These are phyloP conservation scores for Leucozona laternaria DNA, from an alignment of 2,888 invertebrate genomes.

Conservation along the genomic window DNA sequence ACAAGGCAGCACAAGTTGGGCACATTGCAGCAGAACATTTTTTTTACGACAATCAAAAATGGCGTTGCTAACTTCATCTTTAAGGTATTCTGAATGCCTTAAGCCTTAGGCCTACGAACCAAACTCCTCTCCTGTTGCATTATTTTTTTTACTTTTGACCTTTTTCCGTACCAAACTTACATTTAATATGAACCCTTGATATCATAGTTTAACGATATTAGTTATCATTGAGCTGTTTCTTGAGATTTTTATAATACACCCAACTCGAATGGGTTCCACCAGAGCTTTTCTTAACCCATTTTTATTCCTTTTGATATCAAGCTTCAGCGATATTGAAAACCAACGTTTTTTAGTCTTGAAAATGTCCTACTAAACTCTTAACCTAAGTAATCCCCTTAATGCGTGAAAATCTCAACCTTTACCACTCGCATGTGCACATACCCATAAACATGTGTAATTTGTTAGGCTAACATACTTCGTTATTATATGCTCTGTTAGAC, in stretches of 20 bases:
- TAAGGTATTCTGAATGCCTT: too few relatives aligned
- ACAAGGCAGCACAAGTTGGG: too few relatives aligned
- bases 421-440: conserved; percentile 18
- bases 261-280: not conserved
- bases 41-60: too few relatives aligned
- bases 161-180: too few relatives aligned
- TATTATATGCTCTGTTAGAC: conserved; percentile 42
- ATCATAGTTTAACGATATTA: not conserved
- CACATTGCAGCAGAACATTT: too few relatives aligned
- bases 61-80: too few relatives aligned
- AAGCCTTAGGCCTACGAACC: too few relatives aligned
- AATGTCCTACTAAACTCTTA: conserved; percentile 3
- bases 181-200: too few relatives aligned
- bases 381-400: conserved; percentile 27
- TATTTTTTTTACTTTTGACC: too few relatives aligned
- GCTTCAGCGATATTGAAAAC: not conserved
- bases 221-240: not conserved
- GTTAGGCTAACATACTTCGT: conserved; percentile 28
- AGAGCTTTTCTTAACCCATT: too few relatives aligned
- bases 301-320: not conserved
- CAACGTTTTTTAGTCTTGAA: not conserved
- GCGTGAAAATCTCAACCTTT: conserved; percentile 39
- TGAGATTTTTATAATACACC: not conserved
- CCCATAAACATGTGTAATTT: conserved; percentile 41
- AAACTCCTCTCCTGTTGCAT: too few relatives aligned